phyloP scores from a whole-genome alignment of 2,888 invertebrate species.

The Lomographa bimaculata region DNA sequence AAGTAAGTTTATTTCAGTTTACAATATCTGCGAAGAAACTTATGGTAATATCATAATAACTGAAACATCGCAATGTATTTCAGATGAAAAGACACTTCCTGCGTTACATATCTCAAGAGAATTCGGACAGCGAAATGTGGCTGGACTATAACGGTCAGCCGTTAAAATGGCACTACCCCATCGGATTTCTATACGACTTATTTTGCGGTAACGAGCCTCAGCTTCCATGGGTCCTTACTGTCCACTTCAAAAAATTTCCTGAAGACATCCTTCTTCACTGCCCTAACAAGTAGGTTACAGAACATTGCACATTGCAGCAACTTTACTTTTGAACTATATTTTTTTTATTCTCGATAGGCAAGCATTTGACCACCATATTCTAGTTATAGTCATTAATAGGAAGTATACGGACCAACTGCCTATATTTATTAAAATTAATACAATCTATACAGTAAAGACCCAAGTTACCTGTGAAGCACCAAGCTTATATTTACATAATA shows the following conservation, averaged over 20 bases:
- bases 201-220: constrained; percentile 86
- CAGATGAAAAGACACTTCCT: constrained; percentile 95
- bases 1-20: constrained; percentile 84
- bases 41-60: too few species aligned
- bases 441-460: too few species aligned
- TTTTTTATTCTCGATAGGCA: background rate
- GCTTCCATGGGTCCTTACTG: constrained; percentile 96
- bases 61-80: too few species aligned
- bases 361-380: too few species aligned
- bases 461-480: too few species aligned
- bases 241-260: constrained; percentile 98
- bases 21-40: too few species aligned
- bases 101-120: constrained; percentile 90
- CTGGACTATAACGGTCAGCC: constrained; percentile 96
- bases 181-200: constrained; percentile 96
- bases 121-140: constrained; percentile 96
- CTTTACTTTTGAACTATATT: too few species aligned
- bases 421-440: too few species aligned
- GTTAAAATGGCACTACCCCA: constrained; percentile 94
- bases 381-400: too few species aligned
- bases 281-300: constrained; percentile 89
- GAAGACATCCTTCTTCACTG: constrained; percentile 94
- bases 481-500: too few species aligned
- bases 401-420: too few species aligned
- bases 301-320: too few species aligned